Percentiles rank a stretch among this genome's conserved stretches.
phyloP scores from a whole-genome alignment of 2,113 vertebrate species.

The Leptosomus discolor region DNA sequence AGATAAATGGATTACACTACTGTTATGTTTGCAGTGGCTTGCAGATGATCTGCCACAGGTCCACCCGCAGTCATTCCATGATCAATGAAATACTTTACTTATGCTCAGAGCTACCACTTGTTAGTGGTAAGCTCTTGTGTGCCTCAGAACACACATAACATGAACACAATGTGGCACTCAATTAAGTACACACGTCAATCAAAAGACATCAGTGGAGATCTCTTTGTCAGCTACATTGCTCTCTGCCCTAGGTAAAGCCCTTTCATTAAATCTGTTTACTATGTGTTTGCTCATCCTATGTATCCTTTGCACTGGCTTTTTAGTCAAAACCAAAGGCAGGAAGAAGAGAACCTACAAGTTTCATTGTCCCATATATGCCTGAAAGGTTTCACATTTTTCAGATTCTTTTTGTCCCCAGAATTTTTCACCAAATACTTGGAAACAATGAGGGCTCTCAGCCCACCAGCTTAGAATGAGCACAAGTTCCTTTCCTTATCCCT shows the following conservation, averaged over 20 bases:
- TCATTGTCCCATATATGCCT: not conserved
- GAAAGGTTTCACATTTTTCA: not conserved
- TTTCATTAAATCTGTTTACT: slow-evolving; percentile 26
- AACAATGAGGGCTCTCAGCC: not conserved
- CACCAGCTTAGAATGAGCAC: not conserved
- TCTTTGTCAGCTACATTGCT: not conserved
- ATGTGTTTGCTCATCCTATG: not conserved
- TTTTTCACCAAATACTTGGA: not conserved
- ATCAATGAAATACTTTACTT: slow-evolving; percentile 60
- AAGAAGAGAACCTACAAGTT: not conserved
- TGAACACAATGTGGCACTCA: slow-evolving; percentile 38
- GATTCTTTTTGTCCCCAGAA: not conserved
- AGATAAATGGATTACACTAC: not conserved
- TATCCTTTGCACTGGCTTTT: not conserved
- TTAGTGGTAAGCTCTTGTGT: slow-evolving; percentile 12
- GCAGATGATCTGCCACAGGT: not conserved
- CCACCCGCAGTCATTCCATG: not conserved
- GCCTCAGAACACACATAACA: slow-evolving; percentile 36
- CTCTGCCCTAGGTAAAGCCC: not conserved
- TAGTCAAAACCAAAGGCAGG: not conserved
- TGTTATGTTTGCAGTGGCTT: slow-evolving; percentile 4
- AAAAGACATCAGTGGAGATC: not conserved
- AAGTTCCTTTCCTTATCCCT: not conserved
- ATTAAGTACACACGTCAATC: slow-evolving; percentile 58
- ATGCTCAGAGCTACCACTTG: slow-evolving; percentile 29